Evolutionary conservation across 2,888 invertebrate genomes (phyloP), one percentile per base, ranked within the genome.

Genomic region (Caenorhabditis plicata): DNA sequence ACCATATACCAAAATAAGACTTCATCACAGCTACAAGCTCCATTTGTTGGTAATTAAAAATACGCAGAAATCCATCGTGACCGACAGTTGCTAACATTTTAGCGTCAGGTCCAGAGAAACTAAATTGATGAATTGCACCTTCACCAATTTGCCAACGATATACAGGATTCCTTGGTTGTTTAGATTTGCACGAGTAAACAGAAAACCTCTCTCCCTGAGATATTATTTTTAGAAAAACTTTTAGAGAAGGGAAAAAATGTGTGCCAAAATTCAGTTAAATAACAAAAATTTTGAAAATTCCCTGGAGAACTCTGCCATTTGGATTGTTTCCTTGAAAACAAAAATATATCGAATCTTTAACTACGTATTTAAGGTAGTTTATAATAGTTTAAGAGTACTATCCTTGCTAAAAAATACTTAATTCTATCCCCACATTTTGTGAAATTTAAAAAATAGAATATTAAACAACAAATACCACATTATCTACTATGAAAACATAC

Each of bases 31-130:
- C 94, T 48, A 93, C 86, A 63, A 95, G 85, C 83, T 98, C 96
- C 93, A 95, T 94, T 26, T 90, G 90, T 81, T 94, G 91, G 82
- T 94, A 98, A 81, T 94, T 91, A 85, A 95, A 96, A 52, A 98
- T 91, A 64, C 96, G 85, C 32, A 98, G 85, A 82, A 92, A 91
- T 15, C 96, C 98, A 72, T 85, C 85, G 69, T 84, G 94, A 20
- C 92, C 90, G 2, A 92, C 96, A 38, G 92, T 88, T 5, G 96
- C 96, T 71, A 98, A 84, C 83, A 92, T 91, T 49, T 90, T 87
- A 31, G 89, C 91, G 33, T 73, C 81, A 84, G 92, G 91, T 0
- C 95, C 94, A 38, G 94, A 94, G 83, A 98, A 99, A 51, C 91
- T 90, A 84, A 98, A 91, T 83, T 96, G 93, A 83, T 98, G 95